Conservation (phyloP, 2,113 vertebrate species). For the Scartelaos histophorus region DNA sequence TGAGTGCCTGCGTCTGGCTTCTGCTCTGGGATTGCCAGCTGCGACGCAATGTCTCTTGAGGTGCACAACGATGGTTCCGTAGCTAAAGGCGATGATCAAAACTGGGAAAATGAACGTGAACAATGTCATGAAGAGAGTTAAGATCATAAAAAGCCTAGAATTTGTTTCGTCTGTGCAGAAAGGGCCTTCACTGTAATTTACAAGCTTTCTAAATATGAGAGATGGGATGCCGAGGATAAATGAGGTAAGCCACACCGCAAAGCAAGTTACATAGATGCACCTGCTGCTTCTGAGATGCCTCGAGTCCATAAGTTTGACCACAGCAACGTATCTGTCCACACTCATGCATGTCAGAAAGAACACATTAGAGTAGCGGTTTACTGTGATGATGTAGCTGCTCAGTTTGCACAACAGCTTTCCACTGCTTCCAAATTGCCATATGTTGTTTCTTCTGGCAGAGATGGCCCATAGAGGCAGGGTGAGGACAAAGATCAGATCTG, state of each 20-base stretch:
- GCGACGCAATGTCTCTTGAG: constrained; percentile 69
- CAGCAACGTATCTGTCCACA: constrained; percentile 79
- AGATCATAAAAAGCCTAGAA: constrained; percentile 57
- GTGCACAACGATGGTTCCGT: constrained; percentile 77
- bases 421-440: constrained; percentile 74
- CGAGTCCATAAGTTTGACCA: constrained; percentile 77
- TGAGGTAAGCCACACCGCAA: constrained; percentile 75
- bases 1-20: constrained; percentile 74
- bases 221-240: constrained; percentile 77
- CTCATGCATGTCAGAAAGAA: constrained; percentile 82
- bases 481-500: constrained; percentile 82
- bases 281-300: constrained; percentile 64
- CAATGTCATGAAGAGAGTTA: constrained; percentile 73
- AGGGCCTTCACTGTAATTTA: rapidly evolving
- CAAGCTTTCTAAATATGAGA: constrained; percentile 67
- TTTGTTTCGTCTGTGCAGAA: constrained; percentile 70
- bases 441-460: constrained; percentile 56
- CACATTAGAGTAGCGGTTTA: constrained; percentile 86
- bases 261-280: constrained; percentile 66
- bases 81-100: constrained; percentile 79
- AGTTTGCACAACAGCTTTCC: constrained; percentile 78
- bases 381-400: constrained; percentile 81
- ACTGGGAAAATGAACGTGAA: constrained; percentile 82
- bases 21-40: constrained; percentile 52
- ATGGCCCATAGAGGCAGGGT: constrained; percentile 85